Evolutionary conservation across 2,888 invertebrate genomes (phyloP).

Genomic region (Euclidia mi): DNA sequence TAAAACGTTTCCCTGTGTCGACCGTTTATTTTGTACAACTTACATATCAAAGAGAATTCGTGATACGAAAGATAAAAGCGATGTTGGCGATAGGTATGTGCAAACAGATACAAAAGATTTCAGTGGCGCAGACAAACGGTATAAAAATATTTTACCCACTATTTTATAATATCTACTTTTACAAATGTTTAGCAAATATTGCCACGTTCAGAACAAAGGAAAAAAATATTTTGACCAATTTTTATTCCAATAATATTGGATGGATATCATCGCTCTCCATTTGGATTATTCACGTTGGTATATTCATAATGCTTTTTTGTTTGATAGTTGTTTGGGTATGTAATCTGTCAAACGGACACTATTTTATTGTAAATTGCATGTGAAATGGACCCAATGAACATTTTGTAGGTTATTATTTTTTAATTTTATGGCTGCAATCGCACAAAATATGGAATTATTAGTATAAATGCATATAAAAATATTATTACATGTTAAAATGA

Average conservation of each 20-base stretch:
- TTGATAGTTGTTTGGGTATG: no score
- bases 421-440: no score
- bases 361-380: no score
- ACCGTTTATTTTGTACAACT: constrained; percentile 1
- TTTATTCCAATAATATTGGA: not conserved
- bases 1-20: not conserved
- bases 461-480: no score
- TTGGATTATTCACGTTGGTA: no score
- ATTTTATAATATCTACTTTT: constrained; percentile 26
- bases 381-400: no score
- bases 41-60: constrained; percentile 19
- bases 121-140: constrained; percentile 29
- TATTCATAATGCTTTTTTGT: no score
- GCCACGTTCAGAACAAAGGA: constrained; percentile 1
- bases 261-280: no score
- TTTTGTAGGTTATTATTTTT: no score
- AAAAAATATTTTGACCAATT: constrained; percentile 5
- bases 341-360: no score
- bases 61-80: constrained; percentile 40
- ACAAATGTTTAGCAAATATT: constrained; percentile 30
- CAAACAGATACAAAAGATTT: constrained; percentile 43
- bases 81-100: constrained; percentile 26
- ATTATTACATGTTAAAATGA: no score
- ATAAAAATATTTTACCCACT: constrained; percentile 29
- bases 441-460: no score